These are phyloP conservation scores for Florisuga fusca DNA, from an alignment of 2,797 vertebrate genomes.

Conservation along the genomic window DNA sequence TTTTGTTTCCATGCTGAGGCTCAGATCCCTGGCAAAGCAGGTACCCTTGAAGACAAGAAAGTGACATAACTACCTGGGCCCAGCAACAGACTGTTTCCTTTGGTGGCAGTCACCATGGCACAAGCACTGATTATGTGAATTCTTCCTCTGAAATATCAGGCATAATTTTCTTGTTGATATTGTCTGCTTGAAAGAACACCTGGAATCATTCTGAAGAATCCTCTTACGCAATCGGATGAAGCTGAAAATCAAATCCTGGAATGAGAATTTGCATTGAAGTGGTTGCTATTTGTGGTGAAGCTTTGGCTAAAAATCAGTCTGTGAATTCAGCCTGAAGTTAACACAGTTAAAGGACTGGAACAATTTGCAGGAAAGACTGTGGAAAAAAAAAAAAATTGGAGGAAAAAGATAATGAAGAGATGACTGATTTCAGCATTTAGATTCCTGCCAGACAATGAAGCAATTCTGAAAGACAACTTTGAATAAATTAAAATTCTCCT, in stretches of 20 bases:
- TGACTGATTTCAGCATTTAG: neutral
- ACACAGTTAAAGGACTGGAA: neutral
- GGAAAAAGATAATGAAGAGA: neutral
- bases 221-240: neutral
- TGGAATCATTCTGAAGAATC: neutral
- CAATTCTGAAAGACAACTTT: neutral
- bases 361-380: neutral
- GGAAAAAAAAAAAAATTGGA: neutral
- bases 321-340: neutral
- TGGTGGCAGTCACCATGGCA: neutral
- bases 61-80: accelerated
- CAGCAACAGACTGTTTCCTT: neutral
- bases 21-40: neutral
- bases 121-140: neutral
- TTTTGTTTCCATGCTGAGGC: accelerated
- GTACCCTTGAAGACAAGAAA: neutral
- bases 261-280: neutral
- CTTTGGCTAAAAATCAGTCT: neutral
- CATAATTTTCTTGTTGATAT: neutral
- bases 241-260: neutral
- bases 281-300: neutral
- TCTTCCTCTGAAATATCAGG: neutral
- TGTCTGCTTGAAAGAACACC: neutral
- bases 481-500: constrained; percentile 3
- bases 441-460: neutral